Conservation (phyloP, 2,113 vertebrate species). For the Falco punctatus region DNA sequence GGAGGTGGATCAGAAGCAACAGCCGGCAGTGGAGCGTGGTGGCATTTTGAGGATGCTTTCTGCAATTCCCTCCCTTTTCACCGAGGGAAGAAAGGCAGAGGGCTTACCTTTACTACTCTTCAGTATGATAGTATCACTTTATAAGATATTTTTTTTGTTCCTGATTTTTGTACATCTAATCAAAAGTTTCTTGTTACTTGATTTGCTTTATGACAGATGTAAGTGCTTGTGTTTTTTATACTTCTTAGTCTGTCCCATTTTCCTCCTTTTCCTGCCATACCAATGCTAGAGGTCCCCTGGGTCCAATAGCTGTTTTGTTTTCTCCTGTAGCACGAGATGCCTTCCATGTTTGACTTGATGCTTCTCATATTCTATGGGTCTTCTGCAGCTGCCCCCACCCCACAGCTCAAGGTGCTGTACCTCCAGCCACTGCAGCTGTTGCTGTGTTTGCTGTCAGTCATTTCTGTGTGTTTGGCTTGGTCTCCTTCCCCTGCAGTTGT, state of each 20-base stretch:
- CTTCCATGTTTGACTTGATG: background rate
- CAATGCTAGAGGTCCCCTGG: background rate
- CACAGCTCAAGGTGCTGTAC: background rate
- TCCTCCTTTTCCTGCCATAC: background rate
- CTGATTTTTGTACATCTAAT: background rate
- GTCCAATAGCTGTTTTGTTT: background rate
- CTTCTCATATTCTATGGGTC: background rate
- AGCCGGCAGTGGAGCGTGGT: background rate
- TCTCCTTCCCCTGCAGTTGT: background rate
- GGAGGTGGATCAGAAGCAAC: background rate
- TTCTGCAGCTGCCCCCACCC: background rate
- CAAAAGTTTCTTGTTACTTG: background rate
- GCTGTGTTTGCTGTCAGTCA: background rate
- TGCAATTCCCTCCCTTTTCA: background rate
- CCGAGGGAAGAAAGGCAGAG: background rate
- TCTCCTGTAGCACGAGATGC: background rate
- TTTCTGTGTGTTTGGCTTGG: background rate
- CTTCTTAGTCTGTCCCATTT: background rate
- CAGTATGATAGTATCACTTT: background rate
- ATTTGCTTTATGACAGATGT: background rate
- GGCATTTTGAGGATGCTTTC: background rate
- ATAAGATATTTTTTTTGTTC: background rate
- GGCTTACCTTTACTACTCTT: background rate
- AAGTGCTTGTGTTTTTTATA: background rate
- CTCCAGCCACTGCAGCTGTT: rapidly evolving